Conservation (phyloP, 2,797 vertebrate species). For the Spea hammondii region DNA sequence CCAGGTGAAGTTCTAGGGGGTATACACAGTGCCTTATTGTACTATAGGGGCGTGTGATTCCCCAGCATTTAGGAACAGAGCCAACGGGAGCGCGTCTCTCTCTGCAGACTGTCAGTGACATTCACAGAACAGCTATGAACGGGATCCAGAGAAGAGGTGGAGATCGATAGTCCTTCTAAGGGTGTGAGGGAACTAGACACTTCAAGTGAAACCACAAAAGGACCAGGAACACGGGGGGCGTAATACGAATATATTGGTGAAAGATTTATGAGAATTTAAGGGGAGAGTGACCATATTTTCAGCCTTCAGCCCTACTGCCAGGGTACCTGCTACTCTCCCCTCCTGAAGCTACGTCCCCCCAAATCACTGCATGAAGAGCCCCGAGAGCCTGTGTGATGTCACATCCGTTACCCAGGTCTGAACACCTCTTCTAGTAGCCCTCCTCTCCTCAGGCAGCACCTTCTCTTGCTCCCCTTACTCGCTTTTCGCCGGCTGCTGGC, state of each 20-base stretch:
- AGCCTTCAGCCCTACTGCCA: background rate
- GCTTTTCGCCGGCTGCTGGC: constrained; percentile 36
- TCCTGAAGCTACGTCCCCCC: constrained; percentile 25
- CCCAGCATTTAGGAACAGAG: constrained; percentile 23
- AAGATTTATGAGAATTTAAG: background rate
- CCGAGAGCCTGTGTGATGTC: constrained; percentile 72
- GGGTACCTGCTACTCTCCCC: constrained; percentile 6
- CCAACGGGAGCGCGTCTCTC: constrained; percentile 17
- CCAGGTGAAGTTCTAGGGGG: background rate
- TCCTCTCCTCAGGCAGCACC: constrained; percentile 39
- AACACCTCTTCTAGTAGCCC: constrained; percentile 63
- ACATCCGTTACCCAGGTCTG: constrained; percentile 69
- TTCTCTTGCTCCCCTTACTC: background rate
- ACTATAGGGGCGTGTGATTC: constrained; percentile 27
- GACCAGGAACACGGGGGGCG: background rate
- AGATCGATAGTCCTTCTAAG: constrained; percentile 14
- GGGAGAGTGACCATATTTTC: background rate
- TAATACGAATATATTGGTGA: background rate
- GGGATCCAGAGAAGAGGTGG: constrained; percentile 15
- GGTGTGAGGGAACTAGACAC: background rate
- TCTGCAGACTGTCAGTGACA: constrained; percentile 27
- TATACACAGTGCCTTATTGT: constrained; percentile 1
- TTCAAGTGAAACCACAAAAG: background rate
- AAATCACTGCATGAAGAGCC: constrained; percentile 42
- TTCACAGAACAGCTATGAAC: background rate